Evolutionary conservation across 35 echinoderm and acorn worm genomes (phyloP).

Genomic region (Heliocidaris tuberculata): DNA sequence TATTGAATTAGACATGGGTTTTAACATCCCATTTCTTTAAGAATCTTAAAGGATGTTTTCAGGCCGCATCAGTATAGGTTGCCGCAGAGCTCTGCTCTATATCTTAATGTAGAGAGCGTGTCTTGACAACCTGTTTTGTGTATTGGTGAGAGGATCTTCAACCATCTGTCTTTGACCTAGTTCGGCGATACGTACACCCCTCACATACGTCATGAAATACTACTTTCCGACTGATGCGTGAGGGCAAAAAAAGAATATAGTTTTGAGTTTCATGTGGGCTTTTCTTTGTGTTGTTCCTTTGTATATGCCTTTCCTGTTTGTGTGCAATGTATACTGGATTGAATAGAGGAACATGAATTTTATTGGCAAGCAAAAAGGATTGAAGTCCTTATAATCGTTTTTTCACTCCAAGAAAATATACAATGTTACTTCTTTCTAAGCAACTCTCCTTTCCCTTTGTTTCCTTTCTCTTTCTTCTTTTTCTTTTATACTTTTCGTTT

Average conservation of each 20-base stretch:
- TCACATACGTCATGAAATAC: slow-evolving; percentile 3
- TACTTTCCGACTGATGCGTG: neutral
- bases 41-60: too few species aligned
- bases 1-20: too few species aligned
- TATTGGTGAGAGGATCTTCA: neutral
- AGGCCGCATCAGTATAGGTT: neutral
- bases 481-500: too few species aligned
- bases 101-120: neutral
- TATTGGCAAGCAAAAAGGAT: neutral
- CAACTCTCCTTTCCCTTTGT: neutral
- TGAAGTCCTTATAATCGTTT: neutral
- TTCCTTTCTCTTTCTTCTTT: neutral
- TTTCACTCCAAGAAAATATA: neutral
- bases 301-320: neutral
- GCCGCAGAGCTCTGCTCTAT: neutral
- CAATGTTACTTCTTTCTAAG: neutral
- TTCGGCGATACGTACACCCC: neutral
- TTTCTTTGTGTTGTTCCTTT: neutral
- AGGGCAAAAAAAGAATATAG: neutral
- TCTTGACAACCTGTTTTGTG: neutral
- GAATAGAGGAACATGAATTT: neutral
- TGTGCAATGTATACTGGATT: neutral
- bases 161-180: neutral
- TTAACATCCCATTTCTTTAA: too few species aligned
- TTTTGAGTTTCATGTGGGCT: neutral